Base-by-base conservation (phyloP, 2,888 invertebrate species). In the Mellilla xanthometata region DNA sequence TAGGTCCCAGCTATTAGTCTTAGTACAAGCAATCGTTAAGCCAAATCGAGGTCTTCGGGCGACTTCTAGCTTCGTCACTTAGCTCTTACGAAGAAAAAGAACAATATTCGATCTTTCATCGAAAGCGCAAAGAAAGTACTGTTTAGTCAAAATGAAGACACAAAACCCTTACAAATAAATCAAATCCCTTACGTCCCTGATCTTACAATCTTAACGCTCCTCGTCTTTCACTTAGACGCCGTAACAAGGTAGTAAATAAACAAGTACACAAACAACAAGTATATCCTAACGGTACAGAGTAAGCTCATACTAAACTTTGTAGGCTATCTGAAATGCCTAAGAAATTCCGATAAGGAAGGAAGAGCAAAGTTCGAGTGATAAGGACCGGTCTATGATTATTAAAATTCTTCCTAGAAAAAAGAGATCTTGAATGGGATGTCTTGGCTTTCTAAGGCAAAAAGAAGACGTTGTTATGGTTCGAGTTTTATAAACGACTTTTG, bases 321-420 rank as follows among this genome's bases (percentile, higher is more conserved):
- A 22, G 47, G 47, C 33, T 48, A 48, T 48, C 47, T 47, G 4
- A 23, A 41, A 41, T 48, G 47, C 36, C 41, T 42, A 46, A 46
- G 33, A 40, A 41, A 29, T 35, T 30, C 47, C 44, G 54, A 54
- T 54, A 54, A 52, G 51, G 45, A 48, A 40, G 47, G 49, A 45
- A 56, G 42, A 43, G 10, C 32, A 52, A 29, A 34, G 32, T 39
- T 49, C 39, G 43, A 6, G 1, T 8, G 38, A 42, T 41, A 33
- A 49, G 9, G 9, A 49, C 42, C 24, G 36, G 42, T 48, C 8
- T 19, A 2, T 10, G 19, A 44, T 54, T 51, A 54, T 57, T 57
- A 52, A 57, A 36, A 52, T 54, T 52, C 29, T 57, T 57, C 56
- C 8, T 44, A 45, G 49, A 49, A 40, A 24, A 2, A 24, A 24